Evolutionary conservation across 2,113 vertebrate species (phyloP).

Genomic region (Nyctereutes procyonoides): DNA sequence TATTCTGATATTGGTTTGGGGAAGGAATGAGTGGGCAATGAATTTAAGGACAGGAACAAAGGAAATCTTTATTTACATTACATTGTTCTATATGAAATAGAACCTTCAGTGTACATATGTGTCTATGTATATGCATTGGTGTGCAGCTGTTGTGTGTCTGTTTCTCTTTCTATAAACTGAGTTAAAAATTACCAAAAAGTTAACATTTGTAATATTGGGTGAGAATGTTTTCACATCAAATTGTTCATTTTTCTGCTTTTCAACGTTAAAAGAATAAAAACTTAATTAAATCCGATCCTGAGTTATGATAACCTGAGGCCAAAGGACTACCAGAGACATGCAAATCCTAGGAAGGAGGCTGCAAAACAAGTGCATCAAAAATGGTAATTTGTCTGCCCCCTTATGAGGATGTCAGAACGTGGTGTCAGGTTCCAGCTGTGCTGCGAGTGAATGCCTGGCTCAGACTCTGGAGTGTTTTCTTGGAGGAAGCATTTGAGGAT

Average conservation of each 20-base stretch:
- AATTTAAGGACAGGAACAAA: not conserved
- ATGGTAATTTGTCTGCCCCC: slow-evolving; percentile 26
- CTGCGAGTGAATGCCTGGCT: not conserved
- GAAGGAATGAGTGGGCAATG: not conserved
- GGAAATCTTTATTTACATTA: not conserved
- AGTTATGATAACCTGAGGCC: not conserved
- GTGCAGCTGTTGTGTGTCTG: not conserved
- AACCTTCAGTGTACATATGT: not conserved
- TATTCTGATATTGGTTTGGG: not conserved
- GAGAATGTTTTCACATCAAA: not conserved
- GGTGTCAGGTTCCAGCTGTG: not conserved
- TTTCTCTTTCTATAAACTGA: not conserved
- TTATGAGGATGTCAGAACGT: not conserved
- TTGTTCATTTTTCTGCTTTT: not conserved
- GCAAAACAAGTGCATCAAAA: not conserved
- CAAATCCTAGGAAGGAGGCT: not conserved
- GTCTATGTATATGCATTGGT: not conserved
- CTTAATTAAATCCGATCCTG: not conserved
- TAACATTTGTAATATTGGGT: not conserved
- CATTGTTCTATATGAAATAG: not conserved
- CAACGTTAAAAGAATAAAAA: not conserved
- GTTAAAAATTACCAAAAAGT: not conserved
- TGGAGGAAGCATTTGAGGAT: not conserved
- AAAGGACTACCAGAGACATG: not conserved
- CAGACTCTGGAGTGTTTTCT: not conserved